Base-by-base conservation (phyloP, 2,113 vertebrate species). In the Sturnus vulgaris region DNA sequence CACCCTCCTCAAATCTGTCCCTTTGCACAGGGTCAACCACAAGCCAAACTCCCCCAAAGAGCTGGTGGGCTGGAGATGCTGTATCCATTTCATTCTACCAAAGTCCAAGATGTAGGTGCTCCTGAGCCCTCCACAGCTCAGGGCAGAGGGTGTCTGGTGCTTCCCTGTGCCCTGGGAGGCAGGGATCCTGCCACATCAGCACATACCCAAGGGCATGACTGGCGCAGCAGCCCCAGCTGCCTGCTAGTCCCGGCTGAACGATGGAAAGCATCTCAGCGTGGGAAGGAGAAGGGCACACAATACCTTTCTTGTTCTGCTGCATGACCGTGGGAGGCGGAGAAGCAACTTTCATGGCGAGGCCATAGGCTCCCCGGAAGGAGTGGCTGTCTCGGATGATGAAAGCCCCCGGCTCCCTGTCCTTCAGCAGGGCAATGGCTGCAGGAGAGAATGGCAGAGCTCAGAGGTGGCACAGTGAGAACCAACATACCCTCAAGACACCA, bases 311-410 rank as follows among this genome's bases (percentile, higher is more conserved):
- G 97, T 90, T 99, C 92, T 98, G 99, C 93, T 99, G 99, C 84
- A 98, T 35, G 44, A 98, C 96, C 3, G 98, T 98, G 23, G 99
- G 99, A 40, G 99, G 99, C 0, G 99, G 99, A 9, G 98, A 99
- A 27, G 99, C 99, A 42, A 99, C 99, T 94, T 99, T 99, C 99
- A 99, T 99, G 53, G 99, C 99, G 28, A 99, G 95, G 69, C 99
- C 99, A 0, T 99, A 99, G 79, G 99, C 99, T 57, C 99, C 99
- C 42, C 98, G 98, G 98, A 99, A 99, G 11, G 99, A 99, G 97
- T 99, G 99, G 89, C 99, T 99, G 98, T 99, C 99, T 27, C 99
- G 98, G 68, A 99, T 99, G 60, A 99, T 99, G 88, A 99, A 99
- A 88, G 99, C 98, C 40, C 99, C 99, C 0, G 99, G 99, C 83